Evolutionary conservation across 2,888 invertebrate species (phyloP).

Genomic region (Embidobia sp.): DNA sequence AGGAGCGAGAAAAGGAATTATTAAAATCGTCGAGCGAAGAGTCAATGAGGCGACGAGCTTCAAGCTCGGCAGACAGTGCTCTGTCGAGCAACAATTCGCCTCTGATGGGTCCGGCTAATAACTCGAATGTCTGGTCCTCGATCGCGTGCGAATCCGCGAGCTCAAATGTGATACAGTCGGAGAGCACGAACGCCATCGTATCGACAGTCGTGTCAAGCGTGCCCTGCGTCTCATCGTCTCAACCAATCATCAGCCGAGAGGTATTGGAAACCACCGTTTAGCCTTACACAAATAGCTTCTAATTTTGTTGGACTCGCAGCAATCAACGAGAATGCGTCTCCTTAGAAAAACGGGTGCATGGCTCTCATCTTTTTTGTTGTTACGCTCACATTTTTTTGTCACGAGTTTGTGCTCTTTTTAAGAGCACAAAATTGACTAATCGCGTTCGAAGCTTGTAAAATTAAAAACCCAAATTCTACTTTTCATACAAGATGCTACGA

Average conservation of each 20-base stretch:
- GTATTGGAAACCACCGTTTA: constrained; percentile 88
- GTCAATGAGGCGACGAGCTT: constrained; percentile 84
- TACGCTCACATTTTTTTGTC: constrained; percentile 52
- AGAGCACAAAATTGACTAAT: not conserved
- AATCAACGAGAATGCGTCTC: constrained; percentile 57
- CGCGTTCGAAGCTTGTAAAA: too few species aligned
- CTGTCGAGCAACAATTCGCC: constrained; percentile 83
- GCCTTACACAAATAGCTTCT: constrained; percentile 67
- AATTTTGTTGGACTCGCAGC: constrained; percentile 57
- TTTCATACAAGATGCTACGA: too few species aligned
- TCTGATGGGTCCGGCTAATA: constrained; percentile 78
- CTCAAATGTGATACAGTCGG: constrained; percentile 69
- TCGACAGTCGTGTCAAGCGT: constrained; percentile 79
- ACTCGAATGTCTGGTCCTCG: constrained; percentile 79
- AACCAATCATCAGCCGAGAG: constrained; percentile 83
- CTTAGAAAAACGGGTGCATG: constrained; percentile 72
- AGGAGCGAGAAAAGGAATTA: constrained; percentile 85
- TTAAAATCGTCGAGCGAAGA: constrained; percentile 85
- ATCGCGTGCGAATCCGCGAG: constrained; percentile 75
- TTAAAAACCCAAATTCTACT: too few species aligned
- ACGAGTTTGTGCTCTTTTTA: constrained; percentile 24
- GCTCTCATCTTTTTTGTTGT: constrained; percentile 69
- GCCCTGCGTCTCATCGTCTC: constrained; percentile 76
- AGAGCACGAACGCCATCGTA: constrained; percentile 72
- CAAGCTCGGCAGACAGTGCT: constrained; percentile 84